Base-by-base conservation (phyloP, 2,888 invertebrate genomes). In the Megalurothrips usitatus region DNA sequence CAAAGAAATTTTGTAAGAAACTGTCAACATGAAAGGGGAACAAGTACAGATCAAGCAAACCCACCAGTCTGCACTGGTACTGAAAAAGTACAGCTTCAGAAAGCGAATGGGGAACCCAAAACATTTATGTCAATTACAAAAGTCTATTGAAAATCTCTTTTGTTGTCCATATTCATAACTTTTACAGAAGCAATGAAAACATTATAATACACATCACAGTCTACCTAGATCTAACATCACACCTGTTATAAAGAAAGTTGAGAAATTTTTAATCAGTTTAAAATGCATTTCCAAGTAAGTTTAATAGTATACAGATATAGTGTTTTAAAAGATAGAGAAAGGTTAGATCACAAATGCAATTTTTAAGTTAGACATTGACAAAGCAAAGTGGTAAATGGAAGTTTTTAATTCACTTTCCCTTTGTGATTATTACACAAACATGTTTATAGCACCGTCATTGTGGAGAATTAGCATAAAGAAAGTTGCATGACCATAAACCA, bases 151-250 rank as follows among this genome's bases (percentile, higher is more conserved):
- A 75, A 75, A 75, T 26, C 58, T 75, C 68, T 75, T 43, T 43
- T 43, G 34, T 43, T 43, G 34, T 43, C 34, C 9, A 75, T 75
- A 26, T 26, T 23, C 23, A 26, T 75, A 26, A 75, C 1, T 26
- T 75, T 75, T 26, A 75, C 68, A 75, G 23, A 75, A 75, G 68
- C 68, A 75, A 12, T 75, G 68, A 75, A 68, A 75, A 75, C n/a
- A 75, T 75, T 75, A 75, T 75, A 26, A 75, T 75, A 75, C 68
- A 75, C 23, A 75, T 75, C 68, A 75, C 68, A 75, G 68, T 75
- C 68, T 75, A 75, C 68, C 68, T 75, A 75, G 68, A 75, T 75
- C 68, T 75, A 75, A 75, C 68, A 75, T 75, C 68, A 75, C 68
- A 75, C 68, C 68, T 75, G 68, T 75, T 75, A 75, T 75, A 75